A percentile compares a stretch with the other conserved stretches of the same genome.
Evolutionary conservation across 2,888 invertebrate genomes (phyloP).

Genomic region (Caprella mutica): DNA sequence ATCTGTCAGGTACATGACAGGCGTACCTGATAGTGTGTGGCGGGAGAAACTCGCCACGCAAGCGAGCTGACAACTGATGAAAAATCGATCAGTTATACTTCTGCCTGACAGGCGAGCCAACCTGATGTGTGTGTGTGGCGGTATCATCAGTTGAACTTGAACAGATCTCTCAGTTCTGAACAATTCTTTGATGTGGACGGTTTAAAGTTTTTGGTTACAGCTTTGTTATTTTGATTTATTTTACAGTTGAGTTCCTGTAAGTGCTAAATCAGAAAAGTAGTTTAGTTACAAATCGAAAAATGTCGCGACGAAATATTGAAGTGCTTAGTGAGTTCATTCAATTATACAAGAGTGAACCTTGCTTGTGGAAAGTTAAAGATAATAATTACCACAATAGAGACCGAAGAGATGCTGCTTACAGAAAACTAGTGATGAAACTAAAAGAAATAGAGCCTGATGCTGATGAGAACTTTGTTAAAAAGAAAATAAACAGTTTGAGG

Average conservation of each 20-base stretch:
- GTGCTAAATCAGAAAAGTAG: neutral
- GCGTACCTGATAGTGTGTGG: too few relatives aligned
- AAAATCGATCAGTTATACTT: neutral
- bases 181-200: neutral
- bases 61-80: constrained; percentile 1
- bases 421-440: neutral
- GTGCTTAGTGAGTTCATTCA: neutral
- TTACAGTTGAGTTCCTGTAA: neutral
- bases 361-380: neutral
- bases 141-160: neutral
- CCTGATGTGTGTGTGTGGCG: constrained; percentile 1
- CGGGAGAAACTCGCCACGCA: too few relatives aligned
- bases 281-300: neutral
- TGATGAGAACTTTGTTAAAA: neutral
- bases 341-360: neutral
- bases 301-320: neutral
- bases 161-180: too few relatives aligned
- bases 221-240: constrained; percentile 1
- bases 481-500: neutral
- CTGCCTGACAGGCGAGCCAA: neutral
- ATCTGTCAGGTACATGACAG: too few relatives aligned
- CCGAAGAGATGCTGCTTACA: neutral
- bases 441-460: neutral
- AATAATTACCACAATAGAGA: neutral
- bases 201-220: neutral